Evolutionary conservation across 2,888 invertebrate genomes (phyloP).

Genomic region (Drepana falcataria): DNA sequence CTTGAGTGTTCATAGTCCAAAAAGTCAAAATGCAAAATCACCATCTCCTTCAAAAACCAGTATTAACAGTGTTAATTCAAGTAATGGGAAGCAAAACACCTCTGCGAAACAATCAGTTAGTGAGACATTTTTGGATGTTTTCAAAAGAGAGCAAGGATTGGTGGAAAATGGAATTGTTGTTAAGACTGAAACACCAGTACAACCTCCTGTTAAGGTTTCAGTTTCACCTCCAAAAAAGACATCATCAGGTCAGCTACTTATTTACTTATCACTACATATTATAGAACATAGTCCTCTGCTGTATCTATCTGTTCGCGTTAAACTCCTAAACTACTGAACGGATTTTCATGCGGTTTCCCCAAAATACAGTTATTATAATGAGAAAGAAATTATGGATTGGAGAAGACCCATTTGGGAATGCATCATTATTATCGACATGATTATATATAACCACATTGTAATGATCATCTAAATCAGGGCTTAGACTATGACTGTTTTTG

Average conservation of each 20-base stretch:
- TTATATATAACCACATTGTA: too few species aligned
- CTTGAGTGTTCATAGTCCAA: slow-evolving; percentile 45
- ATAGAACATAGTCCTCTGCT: too few species aligned
- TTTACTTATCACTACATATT: not conserved
- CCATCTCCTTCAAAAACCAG: slow-evolving; percentile 46
- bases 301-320: too few species aligned
- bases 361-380: too few species aligned
- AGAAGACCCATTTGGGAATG: too few species aligned
- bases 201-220: slow-evolving; percentile 32
- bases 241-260: slow-evolving; percentile 44
- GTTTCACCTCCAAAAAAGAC: slow-evolving; percentile 48
- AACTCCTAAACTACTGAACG: too few species aligned
- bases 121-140: slow-evolving; percentile 71
- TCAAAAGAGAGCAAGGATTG: slow-evolving; percentile 67
- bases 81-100: slow-evolving; percentile 33
- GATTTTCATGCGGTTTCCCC: too few species aligned
- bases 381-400: too few species aligned
- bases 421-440: too few species aligned
- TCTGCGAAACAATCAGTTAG: slow-evolving; percentile 32
- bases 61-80: slow-evolving; percentile 59
- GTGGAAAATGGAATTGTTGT: slow-evolving; percentile 35
- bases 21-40: slow-evolving; percentile 33
- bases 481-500: too few species aligned
- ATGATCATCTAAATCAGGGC: too few species aligned
- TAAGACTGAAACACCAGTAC: slow-evolving; percentile 43